These are phyloP conservation scores for Dryobates pubescens DNA, from an alignment of 2,797 vertebrate genomes.

Conservation along the genomic window DNA sequence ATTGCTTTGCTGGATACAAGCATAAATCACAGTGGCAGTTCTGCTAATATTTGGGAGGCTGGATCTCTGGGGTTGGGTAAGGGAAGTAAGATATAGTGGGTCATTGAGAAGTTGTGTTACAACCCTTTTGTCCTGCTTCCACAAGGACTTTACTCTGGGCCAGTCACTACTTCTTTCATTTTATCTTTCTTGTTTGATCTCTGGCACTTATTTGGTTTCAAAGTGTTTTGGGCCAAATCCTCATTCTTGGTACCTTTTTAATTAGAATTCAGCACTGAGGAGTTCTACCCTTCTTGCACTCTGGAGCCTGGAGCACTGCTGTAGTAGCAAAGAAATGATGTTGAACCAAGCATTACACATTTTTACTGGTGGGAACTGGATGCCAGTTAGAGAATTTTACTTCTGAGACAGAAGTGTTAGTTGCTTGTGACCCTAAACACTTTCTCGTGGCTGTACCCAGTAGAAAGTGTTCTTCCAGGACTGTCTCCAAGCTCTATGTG, in stretches of 20 bases:
- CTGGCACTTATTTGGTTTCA: not conserved
- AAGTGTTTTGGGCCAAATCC: not conserved
- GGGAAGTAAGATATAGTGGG: not conserved
- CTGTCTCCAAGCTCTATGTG: not conserved
- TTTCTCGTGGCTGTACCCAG: not conserved
- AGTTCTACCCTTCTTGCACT: not conserved
- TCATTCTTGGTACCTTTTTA: not conserved
- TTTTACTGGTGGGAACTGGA: not conserved
- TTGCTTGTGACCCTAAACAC: not conserved
- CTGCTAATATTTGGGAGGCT: conserved; percentile 13
- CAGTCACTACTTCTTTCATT: not conserved
- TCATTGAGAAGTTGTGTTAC: not conserved
- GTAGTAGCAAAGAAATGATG: not conserved
- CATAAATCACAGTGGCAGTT: not conserved
- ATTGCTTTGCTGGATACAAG: not conserved
- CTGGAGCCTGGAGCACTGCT: not conserved
- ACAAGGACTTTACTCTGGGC: not conserved
- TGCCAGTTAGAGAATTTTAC: not conserved
- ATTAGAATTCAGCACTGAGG: not conserved
- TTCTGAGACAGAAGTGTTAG: not conserved
- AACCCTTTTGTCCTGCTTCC: not conserved
- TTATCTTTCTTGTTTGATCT: not conserved
- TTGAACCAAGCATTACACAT: not conserved
- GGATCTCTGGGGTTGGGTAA: not conserved
- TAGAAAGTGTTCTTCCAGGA: not conserved